Evolutionary conservation across 2,888 invertebrate species (phyloP).

Genomic region (Altica lythri): DNA sequence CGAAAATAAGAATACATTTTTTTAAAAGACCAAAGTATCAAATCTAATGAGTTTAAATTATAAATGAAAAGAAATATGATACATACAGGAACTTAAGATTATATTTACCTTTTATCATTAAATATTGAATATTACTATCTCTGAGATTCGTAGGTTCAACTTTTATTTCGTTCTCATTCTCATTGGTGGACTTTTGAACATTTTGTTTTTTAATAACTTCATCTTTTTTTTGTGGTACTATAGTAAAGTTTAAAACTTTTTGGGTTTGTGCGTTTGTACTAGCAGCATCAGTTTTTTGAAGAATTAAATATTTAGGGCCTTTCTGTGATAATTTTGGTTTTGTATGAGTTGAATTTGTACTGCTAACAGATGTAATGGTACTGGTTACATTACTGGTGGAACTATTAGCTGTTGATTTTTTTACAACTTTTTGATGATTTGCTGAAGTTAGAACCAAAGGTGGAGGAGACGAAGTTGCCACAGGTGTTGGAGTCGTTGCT

Average conservation of each 20-base stretch:
- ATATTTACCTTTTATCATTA: slow-evolving; percentile 52
- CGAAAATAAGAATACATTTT: too few species aligned
- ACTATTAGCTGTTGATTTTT: slow-evolving; percentile 4
- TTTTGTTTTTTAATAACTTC: slow-evolving; percentile 29
- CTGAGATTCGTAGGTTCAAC: slow-evolving; percentile 27
- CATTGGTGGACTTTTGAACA: slow-evolving; percentile 11
- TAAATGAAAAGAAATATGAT: too few species aligned
- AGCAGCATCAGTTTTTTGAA: slow-evolving; percentile 29
- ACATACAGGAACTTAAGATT: too few species aligned
- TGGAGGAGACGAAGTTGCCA: slow-evolving; percentile 12
- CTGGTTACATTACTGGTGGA: neutral
- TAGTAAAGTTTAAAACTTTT: slow-evolving; percentile 14
- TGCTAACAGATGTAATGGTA: neutral
- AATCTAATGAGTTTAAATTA: too few species aligned
- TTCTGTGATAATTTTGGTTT: slow-evolving; percentile 8
- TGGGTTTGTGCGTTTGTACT: slow-evolving; percentile 9
- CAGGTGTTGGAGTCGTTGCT: slow-evolving; percentile 16
- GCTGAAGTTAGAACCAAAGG: neutral
- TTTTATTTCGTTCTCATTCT: slow-evolving; percentile 17
- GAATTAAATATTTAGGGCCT: slow-evolving; percentile 20
- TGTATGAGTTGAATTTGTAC: slow-evolving; percentile 7
- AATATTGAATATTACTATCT: slow-evolving; percentile 46
- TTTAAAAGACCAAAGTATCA: too few species aligned
- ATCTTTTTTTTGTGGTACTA: slow-evolving; percentile 26
- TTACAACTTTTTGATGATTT: neutral